These are phyloP conservation scores for Anoura caudifer DNA, from an alignment of 2,113 vertebrate genomes.

Conservation along the genomic window DNA sequence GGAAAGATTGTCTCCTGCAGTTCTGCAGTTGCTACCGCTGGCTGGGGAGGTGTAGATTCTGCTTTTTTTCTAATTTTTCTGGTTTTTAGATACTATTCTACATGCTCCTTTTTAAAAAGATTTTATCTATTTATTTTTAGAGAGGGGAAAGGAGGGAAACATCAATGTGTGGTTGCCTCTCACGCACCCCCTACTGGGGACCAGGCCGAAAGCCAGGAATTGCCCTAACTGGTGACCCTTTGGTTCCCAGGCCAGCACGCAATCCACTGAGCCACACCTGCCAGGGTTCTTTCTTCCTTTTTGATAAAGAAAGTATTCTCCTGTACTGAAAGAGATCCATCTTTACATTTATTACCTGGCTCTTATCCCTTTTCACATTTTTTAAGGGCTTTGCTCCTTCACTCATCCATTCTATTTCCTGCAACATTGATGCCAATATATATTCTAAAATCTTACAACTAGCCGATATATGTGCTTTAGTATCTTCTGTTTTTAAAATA, in stretches of 20 bases:
- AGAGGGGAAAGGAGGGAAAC: too few species aligned
- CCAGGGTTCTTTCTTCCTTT: background rate
- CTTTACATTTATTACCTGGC: background rate
- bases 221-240: too few species aligned
- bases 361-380: background rate
- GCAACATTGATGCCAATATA: background rate
- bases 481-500: background rate
- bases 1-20: constrained; percentile 64
- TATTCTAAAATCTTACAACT: background rate
- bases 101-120: background rate
- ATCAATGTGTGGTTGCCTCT: too few species aligned
- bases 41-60: constrained; percentile 72
- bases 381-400: background rate
- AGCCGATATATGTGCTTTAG: background rate
- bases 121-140: too few species aligned
- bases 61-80: constrained; percentile 13
- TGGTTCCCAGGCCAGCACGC: too few species aligned
- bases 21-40: constrained; percentile 69
- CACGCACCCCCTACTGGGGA: too few species aligned
- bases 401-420: background rate
- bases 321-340: background rate
- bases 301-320: background rate
- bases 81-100: background rate
- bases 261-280: too few species aligned
- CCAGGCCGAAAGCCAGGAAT: too few species aligned